Evolutionary conservation across 2,888 invertebrate species (phyloP).

Genomic region (Beris morrisii): DNA sequence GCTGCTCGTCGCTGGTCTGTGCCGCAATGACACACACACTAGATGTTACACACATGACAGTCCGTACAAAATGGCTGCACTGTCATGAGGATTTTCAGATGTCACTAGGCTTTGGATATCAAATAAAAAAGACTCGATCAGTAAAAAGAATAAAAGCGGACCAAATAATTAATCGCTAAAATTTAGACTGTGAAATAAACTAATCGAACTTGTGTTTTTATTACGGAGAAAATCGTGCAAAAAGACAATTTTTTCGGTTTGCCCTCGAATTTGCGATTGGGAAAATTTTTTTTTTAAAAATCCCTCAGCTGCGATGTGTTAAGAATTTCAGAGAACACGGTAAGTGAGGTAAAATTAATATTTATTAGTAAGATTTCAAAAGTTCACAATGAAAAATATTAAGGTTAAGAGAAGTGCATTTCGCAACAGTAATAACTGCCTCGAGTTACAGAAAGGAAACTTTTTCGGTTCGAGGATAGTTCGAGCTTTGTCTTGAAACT

Average conservation of each 20-base stretch:
- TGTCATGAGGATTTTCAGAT: conserved; percentile 41
- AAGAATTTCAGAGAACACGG: conserved; percentile 16
- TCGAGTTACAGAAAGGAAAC: no score
- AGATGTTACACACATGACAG: conserved; percentile 34
- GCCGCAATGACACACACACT: conserved; percentile 36
- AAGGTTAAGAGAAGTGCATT: no score
- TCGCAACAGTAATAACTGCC: no score
- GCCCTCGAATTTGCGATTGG: neutral
- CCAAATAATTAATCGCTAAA: conserved; percentile 13
- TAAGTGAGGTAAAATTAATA: conserved; percentile 16
- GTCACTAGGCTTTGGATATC: conserved; percentile 34
- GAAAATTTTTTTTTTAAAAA: conserved; percentile 20
- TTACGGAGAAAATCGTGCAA: conserved; percentile 21
- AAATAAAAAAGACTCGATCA: conserved; percentile 14
- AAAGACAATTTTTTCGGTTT: neutral
- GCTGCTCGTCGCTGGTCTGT: conserved; percentile 30
- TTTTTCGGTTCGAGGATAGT: no score
- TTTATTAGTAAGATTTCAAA: no score
- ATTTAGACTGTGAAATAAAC: conserved; percentile 14
- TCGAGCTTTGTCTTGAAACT: no score
- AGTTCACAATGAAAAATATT: no score
- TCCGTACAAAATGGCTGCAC: conserved; percentile 45
- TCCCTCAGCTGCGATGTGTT: conserved; percentile 19
- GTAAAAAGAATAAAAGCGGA: conserved; percentile 16
- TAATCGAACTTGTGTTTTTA: conserved; percentile 19